Base-by-base conservation (phyloP, 2,113 vertebrate genomes). In the Istiophorus platypterus region DNA sequence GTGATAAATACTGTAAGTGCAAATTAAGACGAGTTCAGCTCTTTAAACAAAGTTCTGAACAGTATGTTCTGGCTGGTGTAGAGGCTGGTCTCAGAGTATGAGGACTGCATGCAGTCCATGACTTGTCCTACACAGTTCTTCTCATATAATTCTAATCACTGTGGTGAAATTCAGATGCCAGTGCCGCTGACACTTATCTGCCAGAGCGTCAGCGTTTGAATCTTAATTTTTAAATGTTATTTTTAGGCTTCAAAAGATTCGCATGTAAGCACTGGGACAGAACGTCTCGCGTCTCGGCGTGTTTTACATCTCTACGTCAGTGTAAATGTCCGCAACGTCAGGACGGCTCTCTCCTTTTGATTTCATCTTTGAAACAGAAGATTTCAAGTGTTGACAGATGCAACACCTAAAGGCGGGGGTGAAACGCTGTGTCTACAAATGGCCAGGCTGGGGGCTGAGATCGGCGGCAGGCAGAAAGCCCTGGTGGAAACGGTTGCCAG, bases 121-220 rank as follows among this genome's bases (percentile, higher is more conserved):
- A 57, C 68, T 72, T 84, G 37, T 31, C 75, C 78, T 73, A 12
- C 86, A 69, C 22, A 26, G 57, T 67, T 68, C 70, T 14, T 78
- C 80, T 87, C 82, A 78, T 83, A 75, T 78, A 91, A 88, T 70
- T 65, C n/a, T 76, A 47, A 80, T 85, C 79, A 73, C 65, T 59
- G 31, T 82, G 78, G 74, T 78, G 64, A 75, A 72, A 72, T 72
- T 78, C 72, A 72, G 69, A 85, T 72, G 73, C 72, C 72, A 74
- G 62, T 9, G 8, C 61, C 67, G 73, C 39, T 85, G 88, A 85
- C 76, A 75, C 65, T 87, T 76, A 67, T 68, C 81, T 86, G 72
- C 81, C 76, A 70, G 54, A 86, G 76, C 72, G 51, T 70, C 80
- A 78, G 81, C 3, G 24, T 71, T 75, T 78, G 72, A 88, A 84